Base-by-base conservation (phyloP, 2,113 vertebrate species). In the Arvicanthis niloticus region DNA sequence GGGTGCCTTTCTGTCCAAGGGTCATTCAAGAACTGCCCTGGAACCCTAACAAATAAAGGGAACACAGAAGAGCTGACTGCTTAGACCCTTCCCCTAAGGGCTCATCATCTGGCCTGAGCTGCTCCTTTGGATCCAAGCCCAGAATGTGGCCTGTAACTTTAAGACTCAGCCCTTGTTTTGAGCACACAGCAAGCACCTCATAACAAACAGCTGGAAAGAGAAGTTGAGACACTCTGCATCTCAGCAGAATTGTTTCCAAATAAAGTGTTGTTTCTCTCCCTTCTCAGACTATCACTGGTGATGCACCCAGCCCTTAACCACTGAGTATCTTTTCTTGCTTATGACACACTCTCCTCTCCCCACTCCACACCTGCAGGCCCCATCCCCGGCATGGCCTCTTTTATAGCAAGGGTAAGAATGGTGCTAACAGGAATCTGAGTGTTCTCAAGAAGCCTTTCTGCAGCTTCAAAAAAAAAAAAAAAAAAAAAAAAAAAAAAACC, bases 181-280 rank as follows among this genome's bases (percentile, higher is more conserved):
- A 88, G 84, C 91, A 73, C 70, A 62, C 37, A 56, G 16, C 88
- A 82, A n/a, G 19, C 76, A 89, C 26, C 89, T 85, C 24, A n/a
- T 40, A 76, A 67, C 8, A 58, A 67, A 91, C 77, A 91, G 91
- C 82, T 65, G 94, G 84, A 65, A 81, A 73, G 86, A 26, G 81
- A 62, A n/a, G 94, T 75, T 1, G 78, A 82, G 94, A 86, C 2
- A 91, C 76, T 96, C 65, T 76, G 53, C 15, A 4, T 95, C 96
- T 67, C 72, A 1, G 95, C 95, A 94, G 95, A 97, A 70, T 29
- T 81, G 89, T 96, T 96, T 94, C 97, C 97, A 97, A 96, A 97
- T 90, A 96, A 88, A 96, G 96, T 62, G 84, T n/a, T 88, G 89
- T 70, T 78, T 81, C 91, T 82, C 65, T 53, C 42, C 75, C 67